Evolutionary conservation across 2,888 invertebrate species (phyloP), one percentile per base, ranked within the genome.

Genomic region (Stenurella melanura): DNA sequence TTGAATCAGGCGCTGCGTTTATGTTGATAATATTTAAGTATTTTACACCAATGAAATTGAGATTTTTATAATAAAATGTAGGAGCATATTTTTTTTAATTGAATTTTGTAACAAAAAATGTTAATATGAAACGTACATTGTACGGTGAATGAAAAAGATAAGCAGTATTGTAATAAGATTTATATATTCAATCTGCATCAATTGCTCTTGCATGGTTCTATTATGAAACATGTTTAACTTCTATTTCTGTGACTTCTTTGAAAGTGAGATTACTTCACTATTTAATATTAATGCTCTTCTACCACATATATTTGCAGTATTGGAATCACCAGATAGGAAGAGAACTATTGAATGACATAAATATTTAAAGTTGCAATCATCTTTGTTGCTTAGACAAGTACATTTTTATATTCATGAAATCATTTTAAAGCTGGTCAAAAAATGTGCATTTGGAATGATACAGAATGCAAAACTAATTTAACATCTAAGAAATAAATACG

Each of bases 171-270:
- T 64, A 64, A 64, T 42, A 64, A 42, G 2, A 64, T 64, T 64
- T 64, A 64, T 64, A 19, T 42, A 64, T 64, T 64, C 64, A 17
- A 15, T 18, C 42, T 64, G 42, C 64, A 64, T 64, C 42, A 64
- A 64, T 64, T 42, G 64, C 42, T 42, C 19, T 64, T 21, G 64
- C n/a, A 50, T 50, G 42, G 17, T 42, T 42, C 18, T 9, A 38
- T 60, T 21, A 58, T 34, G 11, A 63, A 5, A 63, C n/a, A 10
- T 30, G 9, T 38, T 63, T 38, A 34, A 42, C 42, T 64, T 64
- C 38, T 18, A 64, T 64, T 64, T 17, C 64, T 18, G 38, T 64
- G 38, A 64, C 50, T n/a, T 50, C n/a, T 50, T 42, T 64, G 19
- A 64, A 64, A 64, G 64, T 64, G 42, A 64, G 19, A 64, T 64